Percentiles rank a stretch among this genome's conserved stretches.
Evolutionary conservation across 2,888 invertebrate species (phyloP).

Genomic region (Dendrolimus pini): DNA sequence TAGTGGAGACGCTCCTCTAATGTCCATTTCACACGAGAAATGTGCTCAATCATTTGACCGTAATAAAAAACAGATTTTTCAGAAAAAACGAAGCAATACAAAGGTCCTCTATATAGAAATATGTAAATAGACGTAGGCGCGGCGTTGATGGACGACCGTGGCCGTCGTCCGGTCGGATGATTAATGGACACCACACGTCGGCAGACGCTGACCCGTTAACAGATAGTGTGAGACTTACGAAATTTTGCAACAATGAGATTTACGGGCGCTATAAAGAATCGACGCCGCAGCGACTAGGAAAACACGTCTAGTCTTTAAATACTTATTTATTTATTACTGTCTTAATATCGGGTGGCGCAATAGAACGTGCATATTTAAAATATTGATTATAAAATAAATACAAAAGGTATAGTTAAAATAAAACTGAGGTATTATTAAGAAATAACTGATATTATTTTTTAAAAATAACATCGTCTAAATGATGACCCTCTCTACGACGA

Average conservation of each 20-base stretch:
- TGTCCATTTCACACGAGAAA: slow-evolving; percentile 10
- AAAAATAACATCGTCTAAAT: too few species aligned
- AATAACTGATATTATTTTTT: too few species aligned
- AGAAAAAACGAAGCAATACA: slow-evolving; percentile 12
- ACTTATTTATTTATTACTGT: too few species aligned
- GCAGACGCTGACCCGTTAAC: slow-evolving; percentile 19
- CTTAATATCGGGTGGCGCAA: too few species aligned
- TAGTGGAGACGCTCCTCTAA: background rate
- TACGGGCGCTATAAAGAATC: too few species aligned
- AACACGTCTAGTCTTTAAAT: too few species aligned
- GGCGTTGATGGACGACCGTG: slow-evolving; percentile 35
- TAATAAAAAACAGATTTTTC: slow-evolving; percentile 33
- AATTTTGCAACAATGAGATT: background rate
- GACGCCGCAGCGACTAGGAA: too few species aligned
- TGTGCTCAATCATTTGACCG: slow-evolving; percentile 23
- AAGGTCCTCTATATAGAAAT: slow-evolving; percentile 18
- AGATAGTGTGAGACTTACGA: slow-evolving; percentile 4
- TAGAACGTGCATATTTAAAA: too few species aligned
- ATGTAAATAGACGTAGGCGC: slow-evolving; percentile 36
- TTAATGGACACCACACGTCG: slow-evolving; percentile 24
- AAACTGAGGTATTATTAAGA: too few species aligned
- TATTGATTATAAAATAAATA: too few species aligned
- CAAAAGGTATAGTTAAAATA: too few species aligned
- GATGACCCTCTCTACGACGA: too few species aligned
- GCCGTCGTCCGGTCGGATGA: slow-evolving; percentile 20